A percentile compares a stretch with the other conserved stretches of the same genome.
Conservation (phyloP, 2,797 vertebrate species). For the Ficedula albicollis region DNA sequence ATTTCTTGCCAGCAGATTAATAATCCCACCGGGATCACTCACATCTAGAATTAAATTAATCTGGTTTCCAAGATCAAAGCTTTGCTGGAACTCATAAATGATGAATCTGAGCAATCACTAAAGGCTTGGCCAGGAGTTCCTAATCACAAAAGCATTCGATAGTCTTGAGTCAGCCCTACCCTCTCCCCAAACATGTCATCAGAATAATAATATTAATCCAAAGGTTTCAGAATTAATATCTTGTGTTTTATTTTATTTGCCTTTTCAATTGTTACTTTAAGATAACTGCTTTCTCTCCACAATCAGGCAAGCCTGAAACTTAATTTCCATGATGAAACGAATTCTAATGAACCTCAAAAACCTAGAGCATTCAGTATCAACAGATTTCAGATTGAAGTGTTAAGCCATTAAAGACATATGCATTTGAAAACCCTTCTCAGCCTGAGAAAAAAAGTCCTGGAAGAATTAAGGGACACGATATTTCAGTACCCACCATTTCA, state of each 20-base stretch:
- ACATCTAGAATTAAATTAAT: neutral
- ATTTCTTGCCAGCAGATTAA: neutral
- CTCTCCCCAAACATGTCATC: neutral
- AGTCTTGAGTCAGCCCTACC: neutral
- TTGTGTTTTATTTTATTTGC: neutral
- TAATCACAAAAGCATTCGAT: neutral
- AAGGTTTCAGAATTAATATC: neutral
- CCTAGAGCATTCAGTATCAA: neutral
- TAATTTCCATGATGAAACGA: neutral
- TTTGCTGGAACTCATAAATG: neutral
- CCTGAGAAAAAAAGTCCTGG: neutral
- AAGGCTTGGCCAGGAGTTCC: neutral
- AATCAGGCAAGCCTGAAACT: neutral
- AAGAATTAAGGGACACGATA: neutral
- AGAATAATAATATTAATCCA: neutral
- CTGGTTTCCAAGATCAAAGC: neutral
- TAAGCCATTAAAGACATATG: neutral
- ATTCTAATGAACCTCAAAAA: neutral
- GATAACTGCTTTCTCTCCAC: neutral
- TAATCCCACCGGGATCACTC: neutral
- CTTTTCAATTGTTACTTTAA: neutral
- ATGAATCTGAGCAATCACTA: neutral
- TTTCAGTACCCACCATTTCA: neutral
- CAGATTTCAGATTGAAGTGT: neutral
- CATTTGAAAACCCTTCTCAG: neutral